phyloP scores from a whole-genome alignment of 2,797 vertebrate species.

The Epinephelus awoara region DNA sequence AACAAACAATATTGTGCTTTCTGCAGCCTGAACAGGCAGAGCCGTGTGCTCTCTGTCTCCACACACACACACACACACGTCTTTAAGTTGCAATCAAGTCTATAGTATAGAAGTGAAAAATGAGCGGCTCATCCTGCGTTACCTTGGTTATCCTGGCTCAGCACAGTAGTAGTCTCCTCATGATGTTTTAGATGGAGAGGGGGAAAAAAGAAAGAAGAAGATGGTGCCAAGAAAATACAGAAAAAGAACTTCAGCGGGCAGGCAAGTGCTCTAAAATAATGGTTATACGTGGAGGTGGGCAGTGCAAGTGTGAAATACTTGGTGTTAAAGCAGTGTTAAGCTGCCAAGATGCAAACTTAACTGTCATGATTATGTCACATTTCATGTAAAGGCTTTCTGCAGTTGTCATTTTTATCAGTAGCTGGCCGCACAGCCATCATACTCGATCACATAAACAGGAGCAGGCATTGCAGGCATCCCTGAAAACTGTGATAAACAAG shows the following conservation, averaged over 20 bases:
- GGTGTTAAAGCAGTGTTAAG: conserved; percentile 69
- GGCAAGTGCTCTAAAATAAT: conserved; percentile 70
- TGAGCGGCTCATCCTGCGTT: conserved; percentile 32
- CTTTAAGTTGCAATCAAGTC: conserved; percentile 46
- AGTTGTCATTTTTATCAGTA: conserved; percentile 64
- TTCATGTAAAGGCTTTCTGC: conserved; percentile 64
- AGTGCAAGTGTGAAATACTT: conserved; percentile 67
- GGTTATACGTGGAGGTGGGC: conserved; percentile 69
- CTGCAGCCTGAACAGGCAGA: conserved; percentile 32
- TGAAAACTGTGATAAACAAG: conserved; percentile 57
- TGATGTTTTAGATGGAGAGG: conserved; percentile 44
- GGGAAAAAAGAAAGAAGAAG: conserved; percentile 45
- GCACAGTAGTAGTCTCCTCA: conserved; percentile 33
- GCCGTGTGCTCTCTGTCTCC: neutral
- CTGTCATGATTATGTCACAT: conserved; percentile 74
- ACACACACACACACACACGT: conserved; percentile 2
- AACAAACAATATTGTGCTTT: conserved; percentile 60
- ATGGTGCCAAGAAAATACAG: conserved; percentile 61
- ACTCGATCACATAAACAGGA: conserved; percentile 49
- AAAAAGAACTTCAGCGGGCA: conserved; percentile 48
- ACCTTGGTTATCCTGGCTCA: conserved; percentile 38
- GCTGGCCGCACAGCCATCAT: conserved; percentile 37
- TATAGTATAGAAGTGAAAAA: conserved; percentile 31
- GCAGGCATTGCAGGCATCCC: conserved; percentile 30
- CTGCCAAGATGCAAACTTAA: conserved; percentile 72